A percentile compares a stretch with the other conserved stretches of the same genome.
Evolutionary conservation across 30 jellyfish, hydroid and myxozoan genomes (phyloP).

Genomic region (Chironex yamaguchii): DNA sequence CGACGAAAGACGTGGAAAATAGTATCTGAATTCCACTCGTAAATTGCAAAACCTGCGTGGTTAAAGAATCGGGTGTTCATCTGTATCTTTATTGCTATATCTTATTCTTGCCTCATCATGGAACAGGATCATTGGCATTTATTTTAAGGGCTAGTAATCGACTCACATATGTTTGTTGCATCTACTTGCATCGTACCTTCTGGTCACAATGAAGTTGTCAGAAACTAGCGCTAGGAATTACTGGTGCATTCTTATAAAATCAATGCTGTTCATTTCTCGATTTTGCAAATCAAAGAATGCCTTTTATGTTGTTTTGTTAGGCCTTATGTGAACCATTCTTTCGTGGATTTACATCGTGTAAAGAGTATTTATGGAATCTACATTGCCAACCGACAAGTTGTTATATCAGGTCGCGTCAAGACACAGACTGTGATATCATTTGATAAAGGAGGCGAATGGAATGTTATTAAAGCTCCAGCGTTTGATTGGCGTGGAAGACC

Average conservation of each 20-base stretch:
- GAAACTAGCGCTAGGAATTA: too few species aligned
- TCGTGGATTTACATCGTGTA: conserved; percentile 86
- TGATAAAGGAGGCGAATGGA: conserved; percentile 98
- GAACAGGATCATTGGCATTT: too few species aligned
- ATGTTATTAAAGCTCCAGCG: conserved; percentile 71
- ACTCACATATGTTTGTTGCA: not conserved
- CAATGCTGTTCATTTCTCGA: too few species aligned
- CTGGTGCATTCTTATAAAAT: too few species aligned
- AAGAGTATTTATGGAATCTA: conserved; percentile 89
- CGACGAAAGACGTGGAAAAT: too few species aligned
- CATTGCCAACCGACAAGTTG: conserved; percentile 77
- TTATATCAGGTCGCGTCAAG: conserved; percentile 39
- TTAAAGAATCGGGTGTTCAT: too few species aligned
- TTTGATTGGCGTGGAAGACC: conserved; percentile 44
- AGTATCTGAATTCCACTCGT: too few species aligned
- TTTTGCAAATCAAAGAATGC: too few species aligned
- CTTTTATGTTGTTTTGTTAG: not conserved
- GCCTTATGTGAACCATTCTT: conserved; percentile 55
- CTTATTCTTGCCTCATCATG: too few species aligned
- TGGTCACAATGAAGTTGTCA: conserved; percentile 38
- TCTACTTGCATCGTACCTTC: not conserved
- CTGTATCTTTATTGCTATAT: too few species aligned
- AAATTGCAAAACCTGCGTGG: too few species aligned
- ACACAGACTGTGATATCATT: conserved; percentile 70
- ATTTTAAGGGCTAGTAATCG: too few species aligned